These are phyloP conservation scores for Styela clava DNA, from an alignment of 23 tunicate genomes.

Conservation along the genomic window DNA sequence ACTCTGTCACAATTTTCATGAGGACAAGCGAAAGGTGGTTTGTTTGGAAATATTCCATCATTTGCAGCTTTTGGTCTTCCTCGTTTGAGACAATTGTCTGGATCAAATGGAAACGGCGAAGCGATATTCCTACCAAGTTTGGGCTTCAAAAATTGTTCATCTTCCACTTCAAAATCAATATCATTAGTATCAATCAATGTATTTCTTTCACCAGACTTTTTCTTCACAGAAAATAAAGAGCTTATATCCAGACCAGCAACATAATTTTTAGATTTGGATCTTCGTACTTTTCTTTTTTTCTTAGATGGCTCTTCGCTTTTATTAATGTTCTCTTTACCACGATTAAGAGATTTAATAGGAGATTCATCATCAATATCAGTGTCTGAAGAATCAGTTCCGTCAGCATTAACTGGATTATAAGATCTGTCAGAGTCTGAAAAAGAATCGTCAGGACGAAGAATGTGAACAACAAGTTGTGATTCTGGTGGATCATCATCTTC, in stretches of 20 bases:
- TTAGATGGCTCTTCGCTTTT: not conserved
- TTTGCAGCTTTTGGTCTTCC: conserved; percentile 17
- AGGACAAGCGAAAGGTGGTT: conserved; percentile 26
- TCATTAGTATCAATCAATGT: too few species aligned
- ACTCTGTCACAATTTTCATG: conserved; percentile 11
- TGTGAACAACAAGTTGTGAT: not conserved
- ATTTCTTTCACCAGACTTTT: not conserved
- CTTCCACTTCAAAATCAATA: conserved; percentile 8
- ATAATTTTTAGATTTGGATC: not conserved
- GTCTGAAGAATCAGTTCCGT: not conserved
- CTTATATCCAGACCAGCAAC: not conserved
- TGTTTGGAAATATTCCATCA: conserved; percentile 11
- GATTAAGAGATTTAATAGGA: not conserved
- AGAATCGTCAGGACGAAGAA: not conserved
- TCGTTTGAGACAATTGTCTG: not conserved
- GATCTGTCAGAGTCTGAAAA: not conserved
- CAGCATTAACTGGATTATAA: not conserved
- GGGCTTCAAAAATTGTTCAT: not conserved
- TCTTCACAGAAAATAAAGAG: not conserved
- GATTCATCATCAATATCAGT: not conserved
- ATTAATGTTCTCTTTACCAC: not conserved
- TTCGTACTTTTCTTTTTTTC: not conserved
- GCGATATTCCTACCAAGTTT: not conserved
- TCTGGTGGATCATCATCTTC: not conserved
- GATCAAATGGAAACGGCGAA: not conserved